Base-by-base conservation (phyloP, 2,113 vertebrate genomes). In the Istiophorus platypterus region DNA sequence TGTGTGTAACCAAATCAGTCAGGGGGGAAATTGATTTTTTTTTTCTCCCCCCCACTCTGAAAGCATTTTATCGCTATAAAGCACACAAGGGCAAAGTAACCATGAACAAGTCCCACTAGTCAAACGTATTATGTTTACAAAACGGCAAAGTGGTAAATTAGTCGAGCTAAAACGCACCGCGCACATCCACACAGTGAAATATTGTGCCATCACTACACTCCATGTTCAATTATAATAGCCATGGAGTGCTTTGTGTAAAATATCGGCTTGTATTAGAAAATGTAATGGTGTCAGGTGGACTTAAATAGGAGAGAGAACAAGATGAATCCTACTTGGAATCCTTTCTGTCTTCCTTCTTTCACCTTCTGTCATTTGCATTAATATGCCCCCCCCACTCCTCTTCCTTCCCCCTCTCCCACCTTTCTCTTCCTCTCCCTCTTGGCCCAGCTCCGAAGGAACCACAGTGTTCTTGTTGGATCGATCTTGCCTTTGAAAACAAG, bases 61-160 rank as follows among this genome's bases (percentile, higher is more conserved):
- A 88, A 92, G 80, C 86, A 76, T 88, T 92, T 92, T 91, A 90
- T 93, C 90, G 80, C 88, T 75, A 61, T 85, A 75, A 83, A 90
- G 88, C 90, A 92, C 91, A 92, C 89, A 91, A 81, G 89, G 81
- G 89, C 87, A 92, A 93, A 92, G 91, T 92, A 92, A 93, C 78
- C 92, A 85, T 92, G 91, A 92, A 89, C 84, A 69, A 89, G 87
- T 90, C 88, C 83, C 85, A 76, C 89, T 75, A 82, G 85, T 91
- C 92, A 78, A 88, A 93, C 85, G 74, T 85, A 87, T 91, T 87
- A 80, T 86, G 91, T 89, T 93, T 90, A 91, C 91, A 89, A 90
- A 93, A 91, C 90, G 67, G 76, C 87, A 88, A 82, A 88, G 89
- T 87, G 89, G 90, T 72, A 76, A 89, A 92, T 92, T 93, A 92